These are phyloP conservation scores for Carduelis carduelis DNA, from an alignment of 2,797 vertebrate species.

Conservation along the genomic window DNA sequence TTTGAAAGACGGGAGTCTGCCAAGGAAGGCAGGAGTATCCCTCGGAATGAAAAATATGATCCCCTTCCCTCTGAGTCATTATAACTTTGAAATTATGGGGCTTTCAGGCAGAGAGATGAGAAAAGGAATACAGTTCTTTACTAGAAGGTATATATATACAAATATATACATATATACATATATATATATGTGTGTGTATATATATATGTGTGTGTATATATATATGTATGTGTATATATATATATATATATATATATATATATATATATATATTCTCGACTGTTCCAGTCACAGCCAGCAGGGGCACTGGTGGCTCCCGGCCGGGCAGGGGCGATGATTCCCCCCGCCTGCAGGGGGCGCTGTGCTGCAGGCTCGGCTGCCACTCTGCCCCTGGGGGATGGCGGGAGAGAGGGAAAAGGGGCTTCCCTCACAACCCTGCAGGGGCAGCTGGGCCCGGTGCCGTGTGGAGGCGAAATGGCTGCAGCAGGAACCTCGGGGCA, in stretches of 20 bases:
- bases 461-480: not conserved
- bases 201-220: too few species aligned
- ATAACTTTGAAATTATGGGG: not conserved
- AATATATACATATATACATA: too few species aligned
- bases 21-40: not conserved
- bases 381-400: too few species aligned
- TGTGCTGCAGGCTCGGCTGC: not conserved
- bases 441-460: not conserved
- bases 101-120: not conserved
- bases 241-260: too few species aligned
- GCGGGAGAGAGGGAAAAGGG: not conserved
- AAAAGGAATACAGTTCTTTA: not conserved
- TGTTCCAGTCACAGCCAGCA: not conserved
- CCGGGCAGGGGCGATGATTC: not conserved
- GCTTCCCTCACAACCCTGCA: rapidly evolving
- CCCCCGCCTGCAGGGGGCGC: not conserved
- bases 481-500: not conserved
- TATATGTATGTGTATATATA: too few species aligned
- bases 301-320: not conserved
- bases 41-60: not conserved
- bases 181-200: too few species aligned
- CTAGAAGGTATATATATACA: not conserved
- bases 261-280: not conserved
- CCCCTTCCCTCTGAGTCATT: not conserved
- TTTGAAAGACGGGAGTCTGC: not conserved